Evolutionary conservation across 2,888 invertebrate genomes (phyloP).

Genomic region (Tetranychus truncatus): DNA sequence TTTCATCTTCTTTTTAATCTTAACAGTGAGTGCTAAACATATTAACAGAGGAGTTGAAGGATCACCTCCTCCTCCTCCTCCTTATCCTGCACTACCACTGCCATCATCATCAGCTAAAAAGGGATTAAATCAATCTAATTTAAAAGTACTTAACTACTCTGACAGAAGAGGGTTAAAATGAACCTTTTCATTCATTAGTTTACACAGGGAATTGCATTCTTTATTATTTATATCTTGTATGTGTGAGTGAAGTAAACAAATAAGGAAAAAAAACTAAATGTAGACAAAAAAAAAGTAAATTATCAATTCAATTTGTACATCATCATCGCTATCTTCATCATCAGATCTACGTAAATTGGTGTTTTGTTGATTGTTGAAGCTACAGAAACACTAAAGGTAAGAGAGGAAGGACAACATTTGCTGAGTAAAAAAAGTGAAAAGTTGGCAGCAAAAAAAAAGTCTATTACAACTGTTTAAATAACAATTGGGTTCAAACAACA

Average conservation of each 20-base stretch:
- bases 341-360: too few species aligned
- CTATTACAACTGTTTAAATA: neutral
- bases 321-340: too few species aligned
- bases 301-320: too few species aligned
- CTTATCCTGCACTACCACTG: neutral
- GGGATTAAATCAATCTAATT: neutral
- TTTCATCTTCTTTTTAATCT: neutral
- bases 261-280: too few species aligned
- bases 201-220: neutral
- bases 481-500: neutral
- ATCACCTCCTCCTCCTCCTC: too few species aligned
- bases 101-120: neutral
- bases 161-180: neutral
- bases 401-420: neutral
- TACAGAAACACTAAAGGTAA: too few species aligned
- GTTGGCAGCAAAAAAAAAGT: neutral
- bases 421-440: neutral
- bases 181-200: neutral
- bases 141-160: neutral
- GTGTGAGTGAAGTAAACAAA: neutral
- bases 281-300: too few species aligned
- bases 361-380: too few species aligned
- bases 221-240: neutral
- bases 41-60: neutral
- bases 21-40: neutral